These are phyloP conservation scores for Mus caroli DNA, from an alignment of 2,797 vertebrate species.

Conservation along the genomic window DNA sequence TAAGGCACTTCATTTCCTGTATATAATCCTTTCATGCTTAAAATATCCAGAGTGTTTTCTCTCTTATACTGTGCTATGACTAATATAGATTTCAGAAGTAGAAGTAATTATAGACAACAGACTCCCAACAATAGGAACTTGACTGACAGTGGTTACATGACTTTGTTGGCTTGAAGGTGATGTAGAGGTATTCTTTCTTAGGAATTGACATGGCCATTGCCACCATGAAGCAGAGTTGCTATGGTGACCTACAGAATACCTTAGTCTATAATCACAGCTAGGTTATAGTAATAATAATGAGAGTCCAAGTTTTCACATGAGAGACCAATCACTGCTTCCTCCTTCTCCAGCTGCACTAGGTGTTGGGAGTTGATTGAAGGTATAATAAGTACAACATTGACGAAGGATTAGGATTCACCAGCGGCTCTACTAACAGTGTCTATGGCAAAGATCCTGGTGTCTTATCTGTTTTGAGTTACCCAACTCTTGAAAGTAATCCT, in stretches of 20 bases:
- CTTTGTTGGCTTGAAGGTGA: background rate
- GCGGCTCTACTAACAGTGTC: background rate
- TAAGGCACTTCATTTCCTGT: conserved; percentile 13
- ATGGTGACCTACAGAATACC: background rate
- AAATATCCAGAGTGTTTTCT: conserved; percentile 19
- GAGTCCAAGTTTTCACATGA: background rate
- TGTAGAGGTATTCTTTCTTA: background rate
- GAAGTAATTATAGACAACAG: conserved; percentile 12
- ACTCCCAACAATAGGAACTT: background rate
- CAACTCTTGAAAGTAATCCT: background rate
- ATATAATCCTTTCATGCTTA: conserved; percentile 15
- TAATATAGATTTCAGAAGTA: background rate
- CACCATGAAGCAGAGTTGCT: background rate
- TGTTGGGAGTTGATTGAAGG: background rate
- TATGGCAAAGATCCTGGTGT: background rate
- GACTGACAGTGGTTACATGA: background rate
- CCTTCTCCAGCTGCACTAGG: background rate
- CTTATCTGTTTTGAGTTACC: background rate
- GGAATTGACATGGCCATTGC: background rate
- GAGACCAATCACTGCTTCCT: background rate
- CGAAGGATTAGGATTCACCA: background rate
- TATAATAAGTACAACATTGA: background rate
- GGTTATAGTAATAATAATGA: background rate
- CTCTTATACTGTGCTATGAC: background rate
- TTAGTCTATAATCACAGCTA: background rate